phyloP scores from a whole-genome alignment of 2,888 invertebrate genomes.

The Thelaira solivaga region DNA sequence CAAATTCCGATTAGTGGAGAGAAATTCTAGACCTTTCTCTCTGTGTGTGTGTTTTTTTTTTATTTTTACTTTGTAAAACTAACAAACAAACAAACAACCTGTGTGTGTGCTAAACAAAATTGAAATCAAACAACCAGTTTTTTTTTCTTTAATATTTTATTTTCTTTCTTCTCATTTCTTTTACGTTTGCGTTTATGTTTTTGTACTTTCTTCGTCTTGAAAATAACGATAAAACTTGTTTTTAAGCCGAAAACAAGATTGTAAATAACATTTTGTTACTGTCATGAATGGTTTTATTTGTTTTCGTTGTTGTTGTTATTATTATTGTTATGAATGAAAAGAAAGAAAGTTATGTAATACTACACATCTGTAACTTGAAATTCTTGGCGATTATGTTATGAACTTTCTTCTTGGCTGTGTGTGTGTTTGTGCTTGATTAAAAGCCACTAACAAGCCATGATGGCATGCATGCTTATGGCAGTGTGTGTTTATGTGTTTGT shows the following conservation, averaged over 20 bases:
- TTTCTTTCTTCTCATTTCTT: constrained; percentile 36
- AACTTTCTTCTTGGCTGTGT: constrained; percentile 70
- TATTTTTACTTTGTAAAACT: background rate
- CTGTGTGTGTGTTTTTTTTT: background rate
- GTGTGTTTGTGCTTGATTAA: background rate
- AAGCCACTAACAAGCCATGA: background rate
- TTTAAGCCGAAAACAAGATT: background rate
- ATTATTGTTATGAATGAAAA: constrained; percentile 12
- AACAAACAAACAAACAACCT: background rate
- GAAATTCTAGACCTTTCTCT: constrained; percentile 11
- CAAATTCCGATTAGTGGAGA: too few species aligned
- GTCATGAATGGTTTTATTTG: constrained; percentile 4
- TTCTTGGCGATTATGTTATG: constrained; percentile 62
- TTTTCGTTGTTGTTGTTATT: too few species aligned
- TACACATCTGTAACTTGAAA: constrained; percentile 60
- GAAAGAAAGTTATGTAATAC: constrained; percentile 75
- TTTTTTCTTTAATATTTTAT: background rate
- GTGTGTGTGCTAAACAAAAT: background rate
- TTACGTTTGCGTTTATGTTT: constrained; percentile 60
- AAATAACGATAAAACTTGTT: constrained; percentile 27
- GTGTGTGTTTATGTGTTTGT: background rate
- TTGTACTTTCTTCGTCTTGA: constrained; percentile 65
- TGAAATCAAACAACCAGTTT: constrained; percentile 12
- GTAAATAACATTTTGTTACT: background rate
- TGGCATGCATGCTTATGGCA: background rate